phyloP scores from a whole-genome alignment of 2,113 vertebrate genomes.

The Orientallactaga bullata region DNA sequence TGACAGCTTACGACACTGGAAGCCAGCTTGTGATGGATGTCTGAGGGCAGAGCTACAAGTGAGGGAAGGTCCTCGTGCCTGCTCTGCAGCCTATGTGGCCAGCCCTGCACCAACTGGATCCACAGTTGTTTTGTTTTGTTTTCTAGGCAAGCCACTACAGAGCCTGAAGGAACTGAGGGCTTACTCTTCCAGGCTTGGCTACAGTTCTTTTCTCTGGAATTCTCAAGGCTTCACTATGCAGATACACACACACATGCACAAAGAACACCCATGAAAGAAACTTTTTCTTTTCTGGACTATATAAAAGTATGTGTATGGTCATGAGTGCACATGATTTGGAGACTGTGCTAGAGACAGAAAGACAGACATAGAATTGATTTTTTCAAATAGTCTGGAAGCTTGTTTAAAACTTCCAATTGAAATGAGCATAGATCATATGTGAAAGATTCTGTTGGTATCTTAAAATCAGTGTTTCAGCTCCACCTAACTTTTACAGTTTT shows the following conservation, averaged over 20 bases:
- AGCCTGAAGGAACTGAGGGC: background rate
- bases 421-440: slow-evolving; percentile 51
- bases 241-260: background rate
- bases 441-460: slow-evolving; percentile 69
- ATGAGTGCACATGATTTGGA: background rate
- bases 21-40: background rate
- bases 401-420: slow-evolving; percentile 41
- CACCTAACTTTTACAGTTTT: slow-evolving; percentile 83
- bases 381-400: background rate
- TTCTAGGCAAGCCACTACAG: background rate
- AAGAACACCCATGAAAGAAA: background rate
- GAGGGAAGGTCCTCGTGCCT: background rate
- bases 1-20: background rate
- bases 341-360: background rate
- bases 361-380: background rate
- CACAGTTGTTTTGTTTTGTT: background rate
- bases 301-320: background rate
- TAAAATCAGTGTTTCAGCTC: slow-evolving; percentile 86
- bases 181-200: background rate
- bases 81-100: accelerated
- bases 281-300: slow-evolving; percentile 75
- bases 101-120: background rate
- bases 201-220: slow-evolving; percentile 42
- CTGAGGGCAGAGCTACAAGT: background rate
- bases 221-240: background rate